Evolutionary conservation across 2,888 invertebrate species (phyloP).

Genomic region (Rotaria magnacalcarata): DNA sequence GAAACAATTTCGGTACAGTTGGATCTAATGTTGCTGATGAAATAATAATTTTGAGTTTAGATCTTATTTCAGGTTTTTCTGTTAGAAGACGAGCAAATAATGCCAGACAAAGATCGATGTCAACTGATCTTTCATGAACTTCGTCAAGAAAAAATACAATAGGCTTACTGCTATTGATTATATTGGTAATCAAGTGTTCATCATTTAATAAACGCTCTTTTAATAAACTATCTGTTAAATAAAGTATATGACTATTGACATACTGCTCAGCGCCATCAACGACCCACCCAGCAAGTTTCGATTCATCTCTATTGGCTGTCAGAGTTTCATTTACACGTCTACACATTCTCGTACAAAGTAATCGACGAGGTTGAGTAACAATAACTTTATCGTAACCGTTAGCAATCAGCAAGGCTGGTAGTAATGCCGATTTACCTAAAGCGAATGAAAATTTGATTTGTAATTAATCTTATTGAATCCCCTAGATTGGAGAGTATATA

Average conservation of each 20-base stretch:
- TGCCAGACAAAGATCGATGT: conserved; percentile 21
- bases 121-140: conserved; percentile 28
- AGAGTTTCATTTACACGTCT: not conserved
- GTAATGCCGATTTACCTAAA: not conserved
- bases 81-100: not conserved
- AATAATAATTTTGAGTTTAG: not conserved
- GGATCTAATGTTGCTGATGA: conserved; percentile 16
- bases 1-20: not conserved
- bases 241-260: not conserved
- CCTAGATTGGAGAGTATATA: no score
- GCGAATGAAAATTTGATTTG: no score
- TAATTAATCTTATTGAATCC: no score
- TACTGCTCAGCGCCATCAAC: not conserved
- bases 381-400: not conserved
- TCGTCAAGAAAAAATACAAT: conserved; percentile 8
- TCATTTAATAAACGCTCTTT: not conserved
- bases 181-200: not conserved
- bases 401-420: not conserved
- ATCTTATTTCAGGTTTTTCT: not conserved
- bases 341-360: not conserved
- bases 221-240: not conserved
- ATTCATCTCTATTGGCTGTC: not conserved
- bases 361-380: conserved; percentile 29
- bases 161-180: not conserved
- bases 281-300: not conserved